These are phyloP conservation scores for Xenopus petersii DNA, from an alignment of 2,797 vertebrate genomes.

Conservation along the genomic window DNA sequence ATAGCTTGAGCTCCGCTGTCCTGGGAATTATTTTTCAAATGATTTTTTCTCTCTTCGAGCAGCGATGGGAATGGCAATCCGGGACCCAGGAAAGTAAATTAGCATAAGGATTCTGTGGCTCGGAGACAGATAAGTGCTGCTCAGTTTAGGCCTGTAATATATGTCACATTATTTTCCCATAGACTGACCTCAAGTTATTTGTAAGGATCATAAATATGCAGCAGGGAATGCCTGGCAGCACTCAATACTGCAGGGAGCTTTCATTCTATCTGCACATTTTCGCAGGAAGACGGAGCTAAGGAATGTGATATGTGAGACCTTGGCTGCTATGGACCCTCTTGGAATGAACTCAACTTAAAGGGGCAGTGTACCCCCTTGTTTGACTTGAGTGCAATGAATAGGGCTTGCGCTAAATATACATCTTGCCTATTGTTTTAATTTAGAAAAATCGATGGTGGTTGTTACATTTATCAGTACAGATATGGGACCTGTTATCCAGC, in stretches of 20 bases:
- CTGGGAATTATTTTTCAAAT: neutral
- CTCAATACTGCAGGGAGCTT: neutral
- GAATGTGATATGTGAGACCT: too few relatives aligned
- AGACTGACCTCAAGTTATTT: neutral
- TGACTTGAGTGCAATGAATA: too few relatives aligned
- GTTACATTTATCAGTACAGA: too few relatives aligned
- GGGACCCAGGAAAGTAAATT: neutral
- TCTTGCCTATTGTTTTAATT: too few relatives aligned
- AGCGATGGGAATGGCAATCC: neutral
- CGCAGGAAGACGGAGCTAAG: too few relatives aligned
- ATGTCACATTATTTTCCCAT: conserved; percentile 3
- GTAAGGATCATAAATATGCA: neutral
- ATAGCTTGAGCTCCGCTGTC: conserved; percentile 8
- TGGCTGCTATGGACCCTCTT: too few relatives aligned
- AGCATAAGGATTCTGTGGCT: conserved; percentile 1
- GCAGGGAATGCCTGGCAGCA: neutral
- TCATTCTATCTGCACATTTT: neutral
- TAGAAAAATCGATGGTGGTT: too few relatives aligned
- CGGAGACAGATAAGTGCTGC: neutral
- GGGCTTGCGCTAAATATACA: too few relatives aligned
- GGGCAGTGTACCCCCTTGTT: too few relatives aligned
- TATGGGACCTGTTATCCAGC: too few relatives aligned
- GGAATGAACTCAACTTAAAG: too few relatives aligned
- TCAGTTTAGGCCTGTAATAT: neutral
- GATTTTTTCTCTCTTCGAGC: neutral